These are phyloP conservation scores for Blera fallax DNA, from an alignment of 2,888 invertebrate species.

Conservation along the genomic window DNA sequence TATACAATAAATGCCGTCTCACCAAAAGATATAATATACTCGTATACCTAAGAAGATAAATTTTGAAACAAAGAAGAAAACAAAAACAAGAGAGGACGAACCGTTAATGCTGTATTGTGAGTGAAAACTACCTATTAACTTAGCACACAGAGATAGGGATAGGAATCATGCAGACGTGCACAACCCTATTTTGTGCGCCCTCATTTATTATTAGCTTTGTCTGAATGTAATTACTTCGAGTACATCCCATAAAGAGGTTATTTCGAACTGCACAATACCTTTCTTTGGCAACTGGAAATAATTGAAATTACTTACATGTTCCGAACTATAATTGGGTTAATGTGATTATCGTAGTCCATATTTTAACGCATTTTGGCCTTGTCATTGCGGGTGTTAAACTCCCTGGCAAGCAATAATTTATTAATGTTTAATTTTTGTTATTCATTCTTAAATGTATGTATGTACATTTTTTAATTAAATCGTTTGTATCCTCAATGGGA, in stretches of 20 bases:
- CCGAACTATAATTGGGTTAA: slow-evolving; percentile 55
- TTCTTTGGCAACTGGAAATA: slow-evolving; percentile 13
- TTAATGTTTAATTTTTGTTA: neutral
- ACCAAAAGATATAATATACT: slow-evolving; percentile 8
- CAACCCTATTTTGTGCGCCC: neutral
- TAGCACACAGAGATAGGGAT: neutral
- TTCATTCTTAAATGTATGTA: neutral
- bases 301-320: slow-evolving; percentile 35
- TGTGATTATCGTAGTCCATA: slow-evolving; percentile 34
- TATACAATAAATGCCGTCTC: neutral
- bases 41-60: slow-evolving; percentile 24
- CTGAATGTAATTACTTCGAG: slow-evolving; percentile 24
- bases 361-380: slow-evolving; percentile 11
- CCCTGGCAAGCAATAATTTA: neutral
- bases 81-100: neutral
- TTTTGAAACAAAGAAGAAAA: slow-evolving; percentile 16
- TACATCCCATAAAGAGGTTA: slow-evolving; percentile 31
- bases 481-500: neutral
- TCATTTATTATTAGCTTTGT: slow-evolving; percentile 1
- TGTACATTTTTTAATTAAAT: neutral
- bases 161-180: neutral
- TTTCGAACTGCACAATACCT: slow-evolving; percentile 17
- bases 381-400: slow-evolving; percentile 1
- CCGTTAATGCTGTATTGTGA: neutral
- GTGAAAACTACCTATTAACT: neutral